Evolutionary conservation across 92 coral and sea anemone species (phyloP), one percentile per base, ranked within the genome.

Genomic region (Actinernus sp.): DNA sequence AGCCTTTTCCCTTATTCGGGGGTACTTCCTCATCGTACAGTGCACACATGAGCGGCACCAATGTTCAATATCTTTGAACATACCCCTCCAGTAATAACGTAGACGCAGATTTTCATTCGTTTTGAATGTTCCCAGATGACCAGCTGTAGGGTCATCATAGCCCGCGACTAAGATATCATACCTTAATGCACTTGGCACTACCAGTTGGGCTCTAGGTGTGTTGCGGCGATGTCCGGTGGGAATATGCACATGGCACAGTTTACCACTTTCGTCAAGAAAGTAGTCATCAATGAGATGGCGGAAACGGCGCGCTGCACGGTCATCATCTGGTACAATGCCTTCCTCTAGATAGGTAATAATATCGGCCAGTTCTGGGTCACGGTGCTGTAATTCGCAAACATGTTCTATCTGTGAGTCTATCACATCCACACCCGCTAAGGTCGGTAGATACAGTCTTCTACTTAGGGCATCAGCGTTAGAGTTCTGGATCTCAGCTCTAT

Each of bases 1-100:
- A 0, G 79, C 73, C 3, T 44, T 52, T 1, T 26, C 24, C 0
- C 10, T 43, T 19, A 34, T 55, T 18, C 65, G n/a, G 14, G 76
- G 83, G 11, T 28, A 23, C 16, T 62, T 74, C 18, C 59, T 26
- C 46, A 50, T 65, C 2, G 83, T 60, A 23, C 76, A 78, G 26
- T 78, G 62, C 0, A 18, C 34, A 23, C 73, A 61, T 0, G 79
- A 68, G 5, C 63, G 55, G 25, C 48, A 24, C 86, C 86, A 79
- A 36, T 31, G 52, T 63, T 58, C 63, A 17, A 65, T 57, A 49
- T 86, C 87, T 17, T 65, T 71, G 37, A 59, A 79, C 92, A 79
- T 86, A 16, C 78, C 80, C 6, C 34, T 46, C 88, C 84, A 81
- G 48, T 68, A 85, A 56, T 57, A 86, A 0, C 77, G 73, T 12